Evolutionary conservation across 1,140 invertebrate species (phyloP).

Genomic region (Drosophila sucinea): DNA sequence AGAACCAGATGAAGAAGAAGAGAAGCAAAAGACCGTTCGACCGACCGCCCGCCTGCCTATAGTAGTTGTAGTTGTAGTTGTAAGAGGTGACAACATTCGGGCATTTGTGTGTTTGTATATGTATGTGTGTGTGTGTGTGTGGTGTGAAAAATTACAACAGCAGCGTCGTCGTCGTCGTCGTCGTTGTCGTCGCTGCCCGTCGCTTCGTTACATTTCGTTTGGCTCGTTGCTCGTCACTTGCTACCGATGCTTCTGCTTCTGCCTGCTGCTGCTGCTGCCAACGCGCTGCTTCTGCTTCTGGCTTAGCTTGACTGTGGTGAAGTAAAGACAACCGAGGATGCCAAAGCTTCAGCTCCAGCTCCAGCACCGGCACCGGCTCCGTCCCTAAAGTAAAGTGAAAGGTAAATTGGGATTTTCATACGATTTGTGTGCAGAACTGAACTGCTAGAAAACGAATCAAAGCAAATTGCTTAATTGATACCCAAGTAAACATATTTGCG

Average conservation of each 20-base stretch:
- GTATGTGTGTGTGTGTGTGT: slow-evolving; percentile 21
- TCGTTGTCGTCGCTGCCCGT: neutral
- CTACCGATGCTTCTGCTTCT: neutral
- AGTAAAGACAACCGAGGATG: slow-evolving; percentile 56
- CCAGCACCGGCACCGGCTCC: no score
- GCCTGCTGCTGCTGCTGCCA: neutral
- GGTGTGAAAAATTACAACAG: slow-evolving; percentile 80
- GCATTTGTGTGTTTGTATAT: slow-evolving; percentile 30
- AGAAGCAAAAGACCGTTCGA: slow-evolving; percentile 1
- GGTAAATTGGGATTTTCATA: slow-evolving; percentile 25
- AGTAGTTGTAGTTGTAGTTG: slow-evolving; percentile 39
- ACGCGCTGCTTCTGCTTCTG: no score
- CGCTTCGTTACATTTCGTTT: slow-evolving; percentile 26
- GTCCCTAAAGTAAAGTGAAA: slow-evolving; percentile 46
- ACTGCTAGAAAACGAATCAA: neutral
- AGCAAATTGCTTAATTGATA: neutral
- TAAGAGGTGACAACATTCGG: slow-evolving; percentile 67
- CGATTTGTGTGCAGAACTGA: neutral
- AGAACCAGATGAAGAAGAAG: neutral
- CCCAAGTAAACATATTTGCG: neutral
- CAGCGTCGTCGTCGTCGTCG: slow-evolving; percentile 43
- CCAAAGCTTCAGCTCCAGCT: neutral
- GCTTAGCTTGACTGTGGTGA: slow-evolving; percentile 39
- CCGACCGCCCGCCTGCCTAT: neutral
- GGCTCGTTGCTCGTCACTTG: slow-evolving; percentile 14